A percentile compares a stretch with the other conserved stretches of the same genome.
These are phyloP conservation scores for Protosalanx chinensis DNA, from an alignment of 2,797 vertebrate species.

Conservation along the genomic window DNA sequence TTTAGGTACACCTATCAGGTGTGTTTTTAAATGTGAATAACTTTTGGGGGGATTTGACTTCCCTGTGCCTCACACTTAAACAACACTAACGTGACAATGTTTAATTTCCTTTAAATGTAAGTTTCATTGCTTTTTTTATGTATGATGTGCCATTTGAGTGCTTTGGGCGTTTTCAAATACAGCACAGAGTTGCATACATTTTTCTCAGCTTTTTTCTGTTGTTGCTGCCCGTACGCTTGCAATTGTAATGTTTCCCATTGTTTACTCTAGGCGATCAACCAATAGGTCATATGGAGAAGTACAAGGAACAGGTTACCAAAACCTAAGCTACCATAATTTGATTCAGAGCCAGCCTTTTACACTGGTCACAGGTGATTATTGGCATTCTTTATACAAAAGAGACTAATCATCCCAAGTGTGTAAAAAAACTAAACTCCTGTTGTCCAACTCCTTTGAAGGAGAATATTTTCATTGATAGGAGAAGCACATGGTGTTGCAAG, in stretches of 20 bases:
- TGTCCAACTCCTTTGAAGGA: constrained; percentile 29
- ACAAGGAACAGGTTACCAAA: neutral
- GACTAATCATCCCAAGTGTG: constrained; percentile 27
- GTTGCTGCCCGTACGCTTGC: constrained; percentile 2
- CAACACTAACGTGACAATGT: constrained; percentile 44
- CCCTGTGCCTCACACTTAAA: constrained; percentile 62
- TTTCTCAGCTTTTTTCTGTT: constrained; percentile 5
- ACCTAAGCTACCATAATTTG: neutral
- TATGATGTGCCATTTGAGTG: constrained; percentile 74
- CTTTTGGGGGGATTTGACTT: constrained; percentile 47
- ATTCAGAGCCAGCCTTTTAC: neutral
- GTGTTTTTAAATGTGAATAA: constrained; percentile 59
- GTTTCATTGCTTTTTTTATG: constrained; percentile 48
- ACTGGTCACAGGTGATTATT: neutral
- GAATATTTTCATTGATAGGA: constrained; percentile 41
- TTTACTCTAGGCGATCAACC: neutral
- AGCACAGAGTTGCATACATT: constrained; percentile 56
- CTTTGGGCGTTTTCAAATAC: constrained; percentile 58
- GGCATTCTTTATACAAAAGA: neutral
- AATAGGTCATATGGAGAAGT: neutral
- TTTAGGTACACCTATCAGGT: constrained; percentile 40
- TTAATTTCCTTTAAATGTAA: constrained; percentile 43
- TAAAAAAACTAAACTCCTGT: constrained; percentile 23
- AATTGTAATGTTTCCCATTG: constrained; percentile 9
- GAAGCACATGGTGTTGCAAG: constrained; percentile 44